Conservation (phyloP, 2,797 vertebrate genomes). For the Acanthornis magna region DNA sequence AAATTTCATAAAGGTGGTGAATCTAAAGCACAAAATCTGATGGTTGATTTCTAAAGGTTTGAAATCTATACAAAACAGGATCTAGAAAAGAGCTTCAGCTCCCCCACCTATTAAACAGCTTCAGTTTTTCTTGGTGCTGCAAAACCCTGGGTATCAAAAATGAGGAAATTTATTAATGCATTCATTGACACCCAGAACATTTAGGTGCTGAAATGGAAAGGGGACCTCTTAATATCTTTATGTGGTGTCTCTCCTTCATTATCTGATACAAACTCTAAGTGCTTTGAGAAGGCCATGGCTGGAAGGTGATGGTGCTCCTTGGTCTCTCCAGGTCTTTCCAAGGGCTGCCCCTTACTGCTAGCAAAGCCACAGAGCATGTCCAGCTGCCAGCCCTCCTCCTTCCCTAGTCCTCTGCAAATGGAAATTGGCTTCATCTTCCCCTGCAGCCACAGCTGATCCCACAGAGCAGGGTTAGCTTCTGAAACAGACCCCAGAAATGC, state of each 20-base stretch:
- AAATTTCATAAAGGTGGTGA: not conserved
- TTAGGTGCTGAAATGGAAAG: not conserved
- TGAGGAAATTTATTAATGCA: not conserved
- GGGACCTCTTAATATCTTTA: not conserved
- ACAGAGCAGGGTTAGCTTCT: not conserved
- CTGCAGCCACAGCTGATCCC: not conserved
- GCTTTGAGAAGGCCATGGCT: not conserved
- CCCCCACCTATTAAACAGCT: not conserved
- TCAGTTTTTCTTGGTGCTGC: not conserved
- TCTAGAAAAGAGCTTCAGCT: not conserved
- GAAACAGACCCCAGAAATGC: not conserved
- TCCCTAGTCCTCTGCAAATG: not conserved
- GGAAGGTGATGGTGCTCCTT: not conserved
- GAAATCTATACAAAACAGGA: not conserved
- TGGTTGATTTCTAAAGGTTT: not conserved
- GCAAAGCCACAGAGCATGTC: not conserved
- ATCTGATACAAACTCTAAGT: not conserved
- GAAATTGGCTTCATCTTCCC: not conserved
- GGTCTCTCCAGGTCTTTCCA: not conserved
- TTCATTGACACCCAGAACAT: not conserved
- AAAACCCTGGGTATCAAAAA: not conserved
- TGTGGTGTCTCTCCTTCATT: not conserved
- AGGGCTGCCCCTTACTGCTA: not conserved
- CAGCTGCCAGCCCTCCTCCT: not conserved
- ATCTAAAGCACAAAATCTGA: not conserved